Base-by-base conservation (phyloP, 1,140 invertebrate genomes). In the Diprion similis region DNA sequence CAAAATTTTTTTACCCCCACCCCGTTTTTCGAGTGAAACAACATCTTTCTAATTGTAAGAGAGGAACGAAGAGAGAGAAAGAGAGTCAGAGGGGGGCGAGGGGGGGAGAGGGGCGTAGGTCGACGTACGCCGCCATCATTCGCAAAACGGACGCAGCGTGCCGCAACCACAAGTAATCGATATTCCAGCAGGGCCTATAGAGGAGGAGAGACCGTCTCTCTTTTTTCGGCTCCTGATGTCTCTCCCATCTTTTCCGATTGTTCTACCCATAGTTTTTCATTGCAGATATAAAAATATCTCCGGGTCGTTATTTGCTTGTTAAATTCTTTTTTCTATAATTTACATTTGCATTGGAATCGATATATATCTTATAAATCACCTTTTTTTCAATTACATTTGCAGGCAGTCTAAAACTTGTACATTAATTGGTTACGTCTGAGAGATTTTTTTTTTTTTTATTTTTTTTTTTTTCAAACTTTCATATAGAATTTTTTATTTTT, bases 111-210 rank as follows among this genome's bases (percentile, higher is more conserved):
- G 51, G 51, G 51, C 51, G 51, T 59, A 59, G 51, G 51, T 59
- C 51, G 51, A 59, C 51, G 51, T 59, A 59, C 51, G 51, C 51
- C 51, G 51, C 51, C 51, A 59, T 59, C 51, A 59, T 59, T 59
- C 48, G 67, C 70, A 70, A 48, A 66, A 70, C 71, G 67, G 70
- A 47, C 47, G 74, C 80, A 77, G 75, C 72, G 68, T 75, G 72
- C 75, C 75, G 77, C 78, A 77, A 75, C 74, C 76, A 72, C 78
- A 76, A 81, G 80, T 80, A 81, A 81, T 81, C 80, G 79, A 81
- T 81, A 80, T 81, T 80, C 77, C 77, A 78, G 76, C 75, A 74
- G 70, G 74, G 76, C 77, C 76, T 77, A 11, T 47, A 19, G 70
- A 37, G 24, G 70, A 37, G 24, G 24, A 37, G 24, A 37, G 24